Percentiles rank a stretch among this genome's conserved stretches.
phyloP scores from a whole-genome alignment of 2,113 vertebrate genomes.

The Microcebus ravelobensis region DNA sequence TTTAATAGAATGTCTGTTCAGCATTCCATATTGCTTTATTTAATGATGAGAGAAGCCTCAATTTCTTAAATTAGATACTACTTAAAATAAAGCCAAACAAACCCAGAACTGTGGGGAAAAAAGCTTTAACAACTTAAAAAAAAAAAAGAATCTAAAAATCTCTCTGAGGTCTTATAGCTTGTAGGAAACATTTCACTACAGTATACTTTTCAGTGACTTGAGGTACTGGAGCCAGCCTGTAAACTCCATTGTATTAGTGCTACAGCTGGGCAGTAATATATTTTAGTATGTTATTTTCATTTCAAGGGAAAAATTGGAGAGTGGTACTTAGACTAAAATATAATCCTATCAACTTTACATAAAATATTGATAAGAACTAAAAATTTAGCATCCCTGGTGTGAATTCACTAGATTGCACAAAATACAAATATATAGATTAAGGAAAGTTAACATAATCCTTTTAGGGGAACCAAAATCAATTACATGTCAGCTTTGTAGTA shows the following conservation, averaged over 20 bases:
- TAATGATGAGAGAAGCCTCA: not conserved
- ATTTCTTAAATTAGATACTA: not conserved
- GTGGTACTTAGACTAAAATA: conserved; percentile 82
- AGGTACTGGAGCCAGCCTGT: conserved; percentile 8
- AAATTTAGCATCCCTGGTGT: conserved; percentile 85
- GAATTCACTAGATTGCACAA: conserved; percentile 85
- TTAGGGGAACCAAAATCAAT: conserved; percentile 90
- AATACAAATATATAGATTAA: conserved; percentile 89
- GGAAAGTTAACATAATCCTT: conserved; percentile 90
- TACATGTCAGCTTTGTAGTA: conserved; percentile 88
- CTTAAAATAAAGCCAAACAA: not conserved
- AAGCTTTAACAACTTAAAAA: conserved; percentile 21
- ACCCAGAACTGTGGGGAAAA: not conserved
- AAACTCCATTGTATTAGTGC: conserved; percentile 3
- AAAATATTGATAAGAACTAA: conserved; percentile 89
- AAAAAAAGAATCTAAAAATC: not conserved
- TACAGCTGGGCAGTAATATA: conserved; percentile 54
- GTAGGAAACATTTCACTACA: conserved; percentile 13
- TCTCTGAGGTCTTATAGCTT: not conserved
- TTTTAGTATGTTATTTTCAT: conserved; percentile 77
- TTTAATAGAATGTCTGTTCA: too few relatives aligned
- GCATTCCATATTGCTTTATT: not conserved
- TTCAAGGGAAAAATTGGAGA: conserved; percentile 76
- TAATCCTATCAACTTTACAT: conserved; percentile 87
- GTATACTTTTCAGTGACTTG: conserved; percentile 41